Evolutionary conservation across 2,888 invertebrate genomes (phyloP).

Genomic region (Limnephilus lunatus): DNA sequence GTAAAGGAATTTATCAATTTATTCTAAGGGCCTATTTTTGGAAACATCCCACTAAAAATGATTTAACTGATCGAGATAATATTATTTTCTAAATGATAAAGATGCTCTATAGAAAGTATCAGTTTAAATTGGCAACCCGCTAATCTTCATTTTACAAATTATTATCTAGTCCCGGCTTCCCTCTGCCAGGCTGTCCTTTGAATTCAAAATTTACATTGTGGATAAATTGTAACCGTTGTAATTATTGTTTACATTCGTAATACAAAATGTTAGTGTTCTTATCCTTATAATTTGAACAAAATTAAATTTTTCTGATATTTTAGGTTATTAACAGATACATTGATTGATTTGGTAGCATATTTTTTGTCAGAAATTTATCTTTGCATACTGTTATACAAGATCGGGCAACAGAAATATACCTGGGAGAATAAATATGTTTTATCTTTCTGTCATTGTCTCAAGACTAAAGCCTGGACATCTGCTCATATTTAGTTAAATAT

Average conservation of each 20-base stretch:
- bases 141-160: background rate
- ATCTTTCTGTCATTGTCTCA: background rate
- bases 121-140: background rate
- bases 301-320: background rate
- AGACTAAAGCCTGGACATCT: background rate
- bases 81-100: no score
- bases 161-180: no score
- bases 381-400: background rate
- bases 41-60: background rate
- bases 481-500: background rate
- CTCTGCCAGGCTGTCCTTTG: background rate
- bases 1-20: background rate
- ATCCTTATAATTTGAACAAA: background rate
- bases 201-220: background rate
- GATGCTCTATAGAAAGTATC: background rate
- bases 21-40: background rate
- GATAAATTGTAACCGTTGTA: background rate
- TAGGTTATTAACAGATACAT: background rate
- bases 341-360: background rate
- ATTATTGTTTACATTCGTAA: background rate
- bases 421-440: background rate
- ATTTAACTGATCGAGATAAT: no score
- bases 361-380: background rate
- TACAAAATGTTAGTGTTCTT: background rate
- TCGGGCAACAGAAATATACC: background rate